Evolutionary conservation across 2,113 vertebrate species (phyloP), one percentile per base, ranked within the genome.

Genomic region (Ranitomeya variabilis): DNA sequence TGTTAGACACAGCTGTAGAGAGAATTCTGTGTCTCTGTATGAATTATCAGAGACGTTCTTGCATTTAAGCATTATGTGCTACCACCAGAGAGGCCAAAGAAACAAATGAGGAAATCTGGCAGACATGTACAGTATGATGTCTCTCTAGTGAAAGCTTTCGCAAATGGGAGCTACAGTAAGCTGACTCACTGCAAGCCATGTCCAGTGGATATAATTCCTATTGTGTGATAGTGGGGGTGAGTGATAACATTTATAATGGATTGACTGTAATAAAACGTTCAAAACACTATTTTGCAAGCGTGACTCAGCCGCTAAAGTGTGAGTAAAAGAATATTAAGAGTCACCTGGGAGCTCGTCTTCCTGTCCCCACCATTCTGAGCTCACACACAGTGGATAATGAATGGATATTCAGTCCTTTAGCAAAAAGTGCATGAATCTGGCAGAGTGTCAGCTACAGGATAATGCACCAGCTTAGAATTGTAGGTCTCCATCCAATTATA

Each of bases 401-500:
- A 88, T 89, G 45, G 73, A 23, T 85, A 59, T 89, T 84, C 73
- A 55, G 59, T 78, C 23, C 55, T 88, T 78, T 69, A 64, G 71
- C 23, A 79, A 19, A 74, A 12, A 83, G 80, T 64, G 66, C 80
- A 59, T 83, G 80, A 84, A 78, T 89, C 71, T 89, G 87, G 82
- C 81, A 69, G 16, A 78, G 73, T 85, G 87, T 85, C 81, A 89
- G 81, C 87, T 69, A 76, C 73, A 78, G 82, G 60, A 89, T 89
- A 89, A 89, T 89, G 81, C 81, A 78, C 87, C 73, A 84, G 85
- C 19, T 60, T 79, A 67, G 73, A 51, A 84, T 77, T 78, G 81
- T 76, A 84, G 80, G 87, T 89, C 87, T 89, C 87, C 84, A 85
- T 84, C 81, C 81, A 85, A 89, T 89, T 89, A 89, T 84, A 89